These are phyloP conservation scores for Bufotes viridis DNA, from an alignment of 2,797 vertebrate species.

Conservation along the genomic window DNA sequence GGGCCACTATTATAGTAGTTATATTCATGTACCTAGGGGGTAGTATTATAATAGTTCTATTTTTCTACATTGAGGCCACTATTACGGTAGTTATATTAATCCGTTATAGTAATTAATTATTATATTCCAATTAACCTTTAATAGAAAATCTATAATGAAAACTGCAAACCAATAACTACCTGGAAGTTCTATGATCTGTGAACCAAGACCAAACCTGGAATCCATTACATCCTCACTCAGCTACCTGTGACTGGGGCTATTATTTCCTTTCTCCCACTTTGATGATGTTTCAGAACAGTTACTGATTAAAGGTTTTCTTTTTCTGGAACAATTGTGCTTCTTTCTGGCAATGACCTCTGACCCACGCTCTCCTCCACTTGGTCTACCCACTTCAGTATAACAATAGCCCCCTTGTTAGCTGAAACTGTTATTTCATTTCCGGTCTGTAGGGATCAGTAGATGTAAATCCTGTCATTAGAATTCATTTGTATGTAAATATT, in stretches of 20 bases:
- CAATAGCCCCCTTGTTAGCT: conserved; percentile 28
- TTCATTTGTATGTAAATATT: conserved; percentile 38
- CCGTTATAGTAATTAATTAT: neutral
- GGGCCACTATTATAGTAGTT: neutral
- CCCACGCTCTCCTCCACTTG: neutral
- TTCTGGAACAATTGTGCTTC: conserved; percentile 2
- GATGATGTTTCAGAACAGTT: conserved; percentile 35
- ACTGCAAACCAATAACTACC: neutral
- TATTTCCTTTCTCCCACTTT: neutral
- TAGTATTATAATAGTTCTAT: neutral
- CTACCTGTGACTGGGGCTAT: conserved; percentile 20
- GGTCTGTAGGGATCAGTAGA: neutral
- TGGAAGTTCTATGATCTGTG: neutral
- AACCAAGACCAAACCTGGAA: neutral
- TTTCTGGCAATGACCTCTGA: conserved; percentile 21
- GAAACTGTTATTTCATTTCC: neutral
- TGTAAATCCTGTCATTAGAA: neutral
- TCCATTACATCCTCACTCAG: neutral
- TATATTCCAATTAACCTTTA: too few relatives aligned
- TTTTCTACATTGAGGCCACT: neutral
- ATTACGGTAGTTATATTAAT: neutral
- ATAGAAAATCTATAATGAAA: too few relatives aligned
- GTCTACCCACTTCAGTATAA: neutral
- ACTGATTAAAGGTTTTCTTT: conserved; percentile 16
- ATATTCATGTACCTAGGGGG: neutral